Evolutionary conservation across 2,113 vertebrate species (phyloP), one percentile per base, ranked within the genome.

Genomic region (Heterochromis multidens): DNA sequence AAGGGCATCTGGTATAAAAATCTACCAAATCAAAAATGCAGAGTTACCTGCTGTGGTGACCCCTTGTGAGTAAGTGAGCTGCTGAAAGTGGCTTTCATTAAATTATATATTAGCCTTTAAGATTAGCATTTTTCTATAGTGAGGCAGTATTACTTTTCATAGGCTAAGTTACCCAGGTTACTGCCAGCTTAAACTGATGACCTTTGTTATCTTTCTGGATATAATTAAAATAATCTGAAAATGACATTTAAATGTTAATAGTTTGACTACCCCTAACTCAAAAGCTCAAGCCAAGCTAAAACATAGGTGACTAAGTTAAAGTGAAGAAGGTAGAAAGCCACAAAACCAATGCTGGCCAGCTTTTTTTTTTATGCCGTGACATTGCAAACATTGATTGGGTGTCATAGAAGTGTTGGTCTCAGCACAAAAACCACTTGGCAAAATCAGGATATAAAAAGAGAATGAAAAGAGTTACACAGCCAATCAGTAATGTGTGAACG

Each of bases 271-370:
- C 67, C 7, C 67, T 1, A 25, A 72, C 43, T 72, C 46, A 43
- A 13, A 4, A 31, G 43, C 16, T 49, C 0, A 21, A 25, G 23
- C 0, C 43, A 49, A 72, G 27, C 19, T 72, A 49, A 49, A 49
- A 12, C 14, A 3, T 27, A 19, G 23, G 40, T 1, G 5, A 49
- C 65, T 27, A 10, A 1, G 63, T 11, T 43, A 23, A 46, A 46
- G 40, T 3, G 23, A 37, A 8, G 7, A 37, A 70, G 65, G 14
- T 49, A 7, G 25, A 29, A 52, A 49, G 43, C 65, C 40, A 29
- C 23, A 29, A 2, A 46, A 1, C 40, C 40, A 43, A 4, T 14
- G 40, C 40, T 13, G 11, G 5, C 3, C 40, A 43, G 5, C 12
- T 9, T 9, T n/a, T n/a, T 40, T 40, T 40, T 5, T 40, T 9